Evolutionary conservation across 2,888 invertebrate species (phyloP).

Genomic region (Torymus auratus): DNA sequence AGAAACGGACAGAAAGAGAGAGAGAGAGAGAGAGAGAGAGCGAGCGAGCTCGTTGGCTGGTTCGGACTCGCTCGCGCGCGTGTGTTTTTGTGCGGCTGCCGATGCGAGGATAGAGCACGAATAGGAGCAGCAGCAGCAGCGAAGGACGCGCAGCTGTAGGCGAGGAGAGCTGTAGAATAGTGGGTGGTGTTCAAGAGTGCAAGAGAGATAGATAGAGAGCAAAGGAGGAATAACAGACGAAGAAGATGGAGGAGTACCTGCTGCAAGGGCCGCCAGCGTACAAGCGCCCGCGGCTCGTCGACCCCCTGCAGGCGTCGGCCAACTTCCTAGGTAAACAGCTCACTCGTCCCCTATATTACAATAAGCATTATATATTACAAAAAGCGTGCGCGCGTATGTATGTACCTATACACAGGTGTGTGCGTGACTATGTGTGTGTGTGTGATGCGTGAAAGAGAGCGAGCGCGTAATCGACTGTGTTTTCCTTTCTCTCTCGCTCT

Average conservation of each 20-base stretch:
- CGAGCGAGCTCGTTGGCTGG: not conserved
- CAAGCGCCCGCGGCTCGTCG: constrained; percentile 51
- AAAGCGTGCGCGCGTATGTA: no score
- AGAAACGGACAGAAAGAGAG: not conserved
- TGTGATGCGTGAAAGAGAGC: not conserved
- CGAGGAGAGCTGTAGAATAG: no score
- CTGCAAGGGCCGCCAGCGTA: constrained; percentile 56
- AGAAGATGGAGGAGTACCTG: constrained; percentile 56
- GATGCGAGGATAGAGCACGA: not conserved
- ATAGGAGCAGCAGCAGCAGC: constrained; percentile 1
- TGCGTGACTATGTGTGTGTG: no score
- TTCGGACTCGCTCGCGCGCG: not conserved
- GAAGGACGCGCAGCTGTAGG: no score
- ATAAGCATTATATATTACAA: no score
- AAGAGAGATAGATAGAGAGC: not conserved
- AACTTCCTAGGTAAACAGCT: constrained; percentile 52
- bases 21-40: constrained; percentile 7
- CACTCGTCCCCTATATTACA: no score
- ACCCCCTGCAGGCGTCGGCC: constrained; percentile 49
- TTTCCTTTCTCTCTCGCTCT: not conserved
- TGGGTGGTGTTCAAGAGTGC: no score
- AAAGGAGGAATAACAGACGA: not conserved
- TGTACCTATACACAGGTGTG: no score
- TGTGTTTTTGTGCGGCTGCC: no score
- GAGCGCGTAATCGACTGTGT: not conserved